Evolutionary conservation across 2,113 vertebrate genomes (phyloP), one percentile per base, ranked within the genome.

Genomic region (Ictalurus furcatus): DNA sequence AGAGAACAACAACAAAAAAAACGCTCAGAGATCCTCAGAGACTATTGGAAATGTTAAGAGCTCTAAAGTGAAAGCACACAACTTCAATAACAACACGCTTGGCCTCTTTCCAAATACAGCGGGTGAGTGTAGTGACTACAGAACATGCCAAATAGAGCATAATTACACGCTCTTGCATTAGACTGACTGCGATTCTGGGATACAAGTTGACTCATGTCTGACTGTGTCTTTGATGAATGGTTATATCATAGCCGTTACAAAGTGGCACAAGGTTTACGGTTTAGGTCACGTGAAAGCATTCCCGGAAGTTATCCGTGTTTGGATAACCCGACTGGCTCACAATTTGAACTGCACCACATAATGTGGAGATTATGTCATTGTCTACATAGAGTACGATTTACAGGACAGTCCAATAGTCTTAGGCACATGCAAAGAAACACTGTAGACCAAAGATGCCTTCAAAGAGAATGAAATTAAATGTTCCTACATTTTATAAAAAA

Each of bases 241-340:
- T 83, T 61, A 83, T 61, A 65, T 65, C 34, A 65, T 9, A 84
- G 59, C 82, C 14, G 44, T 69, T 30, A 67, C 11, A 5, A 85
- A 67, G 61, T 0, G 40, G 6, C 83, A 85, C 40, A n/a, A 19
- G 14, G 1, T 85, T 40, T 40, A 40, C 2, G 6, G 44, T 0
- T 85, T 69, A 19, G 25, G 63, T 69, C 61, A 85, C 3, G 17
- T 85, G 61, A 30, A 17, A 3, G 1, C 40, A 52, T 44, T 67
- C 61, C 88, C 58, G 76, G 87, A 74, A 90, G 90, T 92, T 91
- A 85, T 91, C 86, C 63, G 83, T 59, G 85, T 59, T 82, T 37
- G 52, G 79, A 52, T n/a, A 56, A 37, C 19, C 19, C 7, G 81
- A 82, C 8, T 61, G 12, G 37, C 59, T 84, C 34, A 44, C 12